These are phyloP conservation scores for Nixonia krombeini DNA, from an alignment of 1,140 invertebrate species.

Conservation along the genomic window DNA sequence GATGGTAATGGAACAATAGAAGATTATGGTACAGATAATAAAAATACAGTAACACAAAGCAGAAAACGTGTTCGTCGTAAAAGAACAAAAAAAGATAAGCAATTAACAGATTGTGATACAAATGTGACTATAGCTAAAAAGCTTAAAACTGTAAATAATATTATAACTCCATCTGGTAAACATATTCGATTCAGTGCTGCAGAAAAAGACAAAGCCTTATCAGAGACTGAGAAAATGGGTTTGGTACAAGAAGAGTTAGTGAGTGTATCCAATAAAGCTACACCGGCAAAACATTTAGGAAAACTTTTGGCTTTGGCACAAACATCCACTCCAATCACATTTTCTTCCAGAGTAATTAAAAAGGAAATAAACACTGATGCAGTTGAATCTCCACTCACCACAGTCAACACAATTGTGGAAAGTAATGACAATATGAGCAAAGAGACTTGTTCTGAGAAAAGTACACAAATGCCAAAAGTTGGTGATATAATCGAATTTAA, in stretches of 20 bases:
- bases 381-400: no score
- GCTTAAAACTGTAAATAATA: slow-evolving; percentile 21
- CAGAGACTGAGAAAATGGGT: not conserved
- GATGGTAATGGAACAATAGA: not conserved
- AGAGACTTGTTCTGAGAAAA: no score
- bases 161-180: slow-evolving; percentile 15
- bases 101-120: slow-evolving; percentile 19
- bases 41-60: not conserved
- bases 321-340: slow-evolving; percentile 31
- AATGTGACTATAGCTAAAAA: slow-evolving; percentile 24
- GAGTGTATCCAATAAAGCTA: not conserved
- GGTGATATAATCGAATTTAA: slow-evolving; percentile 40
- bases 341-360: slow-evolving; percentile 13
- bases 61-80: slow-evolving; percentile 12
- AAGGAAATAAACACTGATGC: slow-evolving; percentile 1
- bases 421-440: not conserved
- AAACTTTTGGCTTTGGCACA: slow-evolving; percentile 16
- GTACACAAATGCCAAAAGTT: slow-evolving; percentile 14
- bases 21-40: not conserved
- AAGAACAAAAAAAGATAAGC: slow-evolving; percentile 14
- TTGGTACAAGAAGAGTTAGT: not conserved
- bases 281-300: slow-evolving; percentile 21
- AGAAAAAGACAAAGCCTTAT: slow-evolving; percentile 8
- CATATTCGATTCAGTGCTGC: slow-evolving; percentile 35
- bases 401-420: not conserved